Percentiles rank a stretch among this genome's conserved stretches.
phyloP scores from a whole-genome alignment of 1,140 invertebrate species.

The Rhysida immarginata region DNA sequence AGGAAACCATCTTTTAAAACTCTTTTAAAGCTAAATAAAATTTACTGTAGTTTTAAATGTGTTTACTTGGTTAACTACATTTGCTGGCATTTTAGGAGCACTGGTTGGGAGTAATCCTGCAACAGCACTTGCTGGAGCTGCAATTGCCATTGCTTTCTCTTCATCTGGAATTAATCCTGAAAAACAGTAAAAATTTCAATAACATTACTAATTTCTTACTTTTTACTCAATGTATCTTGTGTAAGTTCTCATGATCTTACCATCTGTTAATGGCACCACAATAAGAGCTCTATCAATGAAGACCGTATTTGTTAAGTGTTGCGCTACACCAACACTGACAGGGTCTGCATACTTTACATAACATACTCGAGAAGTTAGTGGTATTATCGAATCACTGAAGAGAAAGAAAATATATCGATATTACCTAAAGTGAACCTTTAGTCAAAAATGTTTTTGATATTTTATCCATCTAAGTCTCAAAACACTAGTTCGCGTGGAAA shows the following conservation, averaged over 20 bases:
- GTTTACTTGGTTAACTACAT: slow-evolving; percentile 63
- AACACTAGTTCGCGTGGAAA: no score
- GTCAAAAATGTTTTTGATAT: background rate
- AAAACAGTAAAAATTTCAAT: slow-evolving; percentile 15
- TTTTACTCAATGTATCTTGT: background rate
- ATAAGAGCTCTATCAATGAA: slow-evolving; percentile 96
- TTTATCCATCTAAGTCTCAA: no score
- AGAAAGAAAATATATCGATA: slow-evolving; percentile 9
- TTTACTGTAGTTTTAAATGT: no score
- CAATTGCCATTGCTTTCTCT: slow-evolving; percentile 74
- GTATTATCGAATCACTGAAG: slow-evolving; percentile 35
- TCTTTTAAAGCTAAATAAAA: no score
- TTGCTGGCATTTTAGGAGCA: slow-evolving; percentile 72
- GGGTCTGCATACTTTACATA: slow-evolving; percentile 91
- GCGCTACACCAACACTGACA: slow-evolving; percentile 69
- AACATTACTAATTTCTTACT: background rate
- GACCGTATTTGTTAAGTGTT: slow-evolving; percentile 96
- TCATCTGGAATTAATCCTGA: slow-evolving; percentile 86
- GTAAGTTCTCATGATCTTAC: slow-evolving; percentile 34
- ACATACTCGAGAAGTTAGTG: slow-evolving; percentile 79
- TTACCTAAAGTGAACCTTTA: background rate
- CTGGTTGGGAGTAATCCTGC: slow-evolving; percentile 46
- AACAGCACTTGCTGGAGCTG: slow-evolving; percentile 67
- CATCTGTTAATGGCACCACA: slow-evolving; percentile 67
- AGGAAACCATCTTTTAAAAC: no score